These are phyloP conservation scores for Syrista parreyssii DNA, from an alignment of 2,888 invertebrate species.

Conservation along the genomic window DNA sequence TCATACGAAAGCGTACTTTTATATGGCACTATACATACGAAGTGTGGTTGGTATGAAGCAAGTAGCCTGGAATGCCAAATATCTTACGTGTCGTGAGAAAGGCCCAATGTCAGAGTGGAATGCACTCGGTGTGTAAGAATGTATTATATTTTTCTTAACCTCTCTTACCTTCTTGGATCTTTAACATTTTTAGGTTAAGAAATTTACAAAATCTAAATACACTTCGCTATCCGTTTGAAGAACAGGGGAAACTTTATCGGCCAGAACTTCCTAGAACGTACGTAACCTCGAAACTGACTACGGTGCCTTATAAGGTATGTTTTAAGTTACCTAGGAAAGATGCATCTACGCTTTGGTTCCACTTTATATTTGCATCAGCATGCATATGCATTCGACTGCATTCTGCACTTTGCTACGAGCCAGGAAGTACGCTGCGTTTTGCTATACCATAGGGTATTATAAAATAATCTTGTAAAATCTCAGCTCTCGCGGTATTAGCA, in stretches of 20 bases:
- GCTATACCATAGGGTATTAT: neutral
- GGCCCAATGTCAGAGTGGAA: neutral
- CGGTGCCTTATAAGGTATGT: constrained; percentile 1
- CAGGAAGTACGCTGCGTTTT: constrained; percentile 17
- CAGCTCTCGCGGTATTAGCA: neutral
- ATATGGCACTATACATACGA: neutral
- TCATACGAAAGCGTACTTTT: neutral
- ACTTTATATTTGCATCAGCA: constrained; percentile 24
- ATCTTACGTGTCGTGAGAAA: constrained; percentile 6
- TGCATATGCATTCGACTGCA: constrained; percentile 26
- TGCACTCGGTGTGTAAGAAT: neutral
- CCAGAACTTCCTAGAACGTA: neutral
- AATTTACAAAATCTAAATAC: neutral
- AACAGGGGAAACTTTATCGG: neutral
- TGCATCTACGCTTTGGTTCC: constrained; percentile 2
- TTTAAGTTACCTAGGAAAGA: neutral
- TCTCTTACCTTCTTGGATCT: neutral
- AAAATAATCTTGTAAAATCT: neutral
- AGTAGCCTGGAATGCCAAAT: constrained; percentile 17
- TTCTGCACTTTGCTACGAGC: constrained; percentile 19
- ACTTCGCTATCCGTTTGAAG: neutral
- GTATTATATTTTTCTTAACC: neutral
- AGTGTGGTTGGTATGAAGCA: neutral
- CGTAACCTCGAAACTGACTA: neutral
- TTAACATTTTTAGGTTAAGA: neutral